Base-by-base conservation (phyloP, 2,113 vertebrate species). In the Dipodomys merriami region DNA sequence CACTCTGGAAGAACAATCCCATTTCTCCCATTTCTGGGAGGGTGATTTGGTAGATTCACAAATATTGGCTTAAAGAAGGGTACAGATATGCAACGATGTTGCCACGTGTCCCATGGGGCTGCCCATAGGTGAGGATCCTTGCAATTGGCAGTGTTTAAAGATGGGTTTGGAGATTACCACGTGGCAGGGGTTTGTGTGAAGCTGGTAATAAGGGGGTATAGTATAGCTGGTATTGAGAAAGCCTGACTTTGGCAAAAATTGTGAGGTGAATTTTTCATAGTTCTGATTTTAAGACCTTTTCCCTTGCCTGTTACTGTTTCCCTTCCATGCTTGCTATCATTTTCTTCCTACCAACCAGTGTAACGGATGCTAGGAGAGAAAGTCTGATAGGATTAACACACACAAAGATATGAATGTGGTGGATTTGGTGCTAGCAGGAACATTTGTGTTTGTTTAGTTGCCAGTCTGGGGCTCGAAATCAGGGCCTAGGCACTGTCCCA, bases 101-200 rank as follows among this genome's bases (percentile, higher is more conserved):
- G n/a, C 35, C 11, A 1, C 0, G 1, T 2, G 35, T 0, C 0
- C 8, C n/a, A 27, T 0, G 9, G 29, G 13, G 39, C 9, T 19
- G 29, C 12, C 13, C 16, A 2, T 4, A 6, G 39, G 23, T 22
- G 30, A 57, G 53, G 68, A n/a, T 44, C 7, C 23, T 57, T 35
- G 29, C 1, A 10, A 0, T 0, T 39, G 64, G 25, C 8, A 46
- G 64, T 25, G 16, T 68, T 49, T 46, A 19, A 62, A 88, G 86
- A 39, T 23, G 35, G 57, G 46, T 57, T 62, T 15, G 19, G n/a
- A 33, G n/a, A 15, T 83, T 11, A 27, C 64, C 39, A 76, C 19
- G 68, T n/a, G 25, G 5, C 5, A 15, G 39, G 39, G 30, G 13
- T 39, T 6, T 25, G 67, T n/a, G 4, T 53, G 53, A 46, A 35